Conservation (phyloP, 2,797 vertebrate genomes). For the Hippoglossus hippoglossus region DNA sequence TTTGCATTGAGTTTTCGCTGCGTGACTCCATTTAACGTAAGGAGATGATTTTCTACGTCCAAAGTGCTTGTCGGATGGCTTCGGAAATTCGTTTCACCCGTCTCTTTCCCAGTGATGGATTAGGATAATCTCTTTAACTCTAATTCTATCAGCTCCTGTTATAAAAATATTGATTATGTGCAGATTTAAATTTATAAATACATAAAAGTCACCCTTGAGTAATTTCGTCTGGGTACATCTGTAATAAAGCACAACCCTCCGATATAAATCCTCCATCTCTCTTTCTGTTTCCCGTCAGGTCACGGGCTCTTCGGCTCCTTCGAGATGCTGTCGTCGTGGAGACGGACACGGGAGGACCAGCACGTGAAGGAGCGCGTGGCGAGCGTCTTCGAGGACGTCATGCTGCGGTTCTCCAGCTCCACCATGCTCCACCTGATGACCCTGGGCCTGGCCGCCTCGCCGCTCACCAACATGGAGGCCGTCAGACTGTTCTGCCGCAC, state of each 20-base stretch:
- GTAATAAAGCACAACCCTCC: not conserved
- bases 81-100: too few species aligned
- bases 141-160: not conserved
- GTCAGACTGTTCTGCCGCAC: constrained; percentile 98
- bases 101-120: not conserved
- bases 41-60: too few species aligned
- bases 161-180: not conserved
- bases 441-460: constrained; percentile 97
- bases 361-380: constrained; percentile 98
- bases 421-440: constrained; percentile 97
- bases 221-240: not conserved
- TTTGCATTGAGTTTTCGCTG: too few species aligned
- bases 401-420: constrained; percentile 97
- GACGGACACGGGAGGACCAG: constrained; percentile 97
- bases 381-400: constrained; percentile 95
- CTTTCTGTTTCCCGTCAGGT: constrained; percentile 76
- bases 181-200: not conserved
- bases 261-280: not conserved
- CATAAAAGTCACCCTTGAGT: too few species aligned
- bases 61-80: too few species aligned
- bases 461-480: constrained; percentile 99
- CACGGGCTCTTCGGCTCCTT: constrained; percentile 98
- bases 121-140: not conserved
- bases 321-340: constrained; percentile 99
- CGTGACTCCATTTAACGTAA: too few species aligned